These are phyloP conservation scores for Aspidiotus rigidus DNA, from an alignment of 2,888 invertebrate genomes.

Conservation along the genomic window DNA sequence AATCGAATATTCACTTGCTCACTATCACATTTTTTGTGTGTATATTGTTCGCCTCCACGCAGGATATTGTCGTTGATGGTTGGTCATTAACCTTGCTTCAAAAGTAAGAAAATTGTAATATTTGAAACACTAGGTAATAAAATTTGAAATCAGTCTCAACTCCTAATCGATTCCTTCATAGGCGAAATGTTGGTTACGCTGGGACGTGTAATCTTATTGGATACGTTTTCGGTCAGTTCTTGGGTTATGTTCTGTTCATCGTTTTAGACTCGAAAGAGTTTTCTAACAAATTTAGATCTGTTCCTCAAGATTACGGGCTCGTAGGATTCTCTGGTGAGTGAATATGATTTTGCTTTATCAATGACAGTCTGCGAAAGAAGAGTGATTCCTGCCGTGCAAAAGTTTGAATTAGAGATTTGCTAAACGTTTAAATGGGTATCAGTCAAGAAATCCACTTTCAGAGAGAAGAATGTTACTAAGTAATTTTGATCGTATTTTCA, in stretches of 20 bases:
- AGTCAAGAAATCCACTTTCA: no score
- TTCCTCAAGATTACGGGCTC: neutral
- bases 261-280: slow-evolving; percentile 74
- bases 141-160: no score
- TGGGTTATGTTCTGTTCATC: slow-evolving; percentile 92
- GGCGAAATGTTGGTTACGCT: slow-evolving; percentile 91
- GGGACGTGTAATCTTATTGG: slow-evolving; percentile 98
- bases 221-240: slow-evolving; percentile 92
- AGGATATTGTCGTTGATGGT: slow-evolving; percentile 98
- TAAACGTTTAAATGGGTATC: neutral
- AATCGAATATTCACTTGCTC: slow-evolving; percentile 46
- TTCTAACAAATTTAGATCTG: neutral
- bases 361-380: no score
- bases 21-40: slow-evolving; percentile 80
- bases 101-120: slow-evolving; percentile 48
- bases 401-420: neutral
- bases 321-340: neutral
- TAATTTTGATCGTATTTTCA: neutral
- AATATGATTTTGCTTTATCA: neutral
- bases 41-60: slow-evolving; percentile 95
- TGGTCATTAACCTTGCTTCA: slow-evolving; percentile 99
- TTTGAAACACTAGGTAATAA: no score
- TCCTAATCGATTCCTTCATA: slow-evolving; percentile 42
- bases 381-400: no score
- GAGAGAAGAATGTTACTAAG: neutral